Conservation (phyloP, 1,140 invertebrate genomes). For the Nephila pilipes region DNA sequence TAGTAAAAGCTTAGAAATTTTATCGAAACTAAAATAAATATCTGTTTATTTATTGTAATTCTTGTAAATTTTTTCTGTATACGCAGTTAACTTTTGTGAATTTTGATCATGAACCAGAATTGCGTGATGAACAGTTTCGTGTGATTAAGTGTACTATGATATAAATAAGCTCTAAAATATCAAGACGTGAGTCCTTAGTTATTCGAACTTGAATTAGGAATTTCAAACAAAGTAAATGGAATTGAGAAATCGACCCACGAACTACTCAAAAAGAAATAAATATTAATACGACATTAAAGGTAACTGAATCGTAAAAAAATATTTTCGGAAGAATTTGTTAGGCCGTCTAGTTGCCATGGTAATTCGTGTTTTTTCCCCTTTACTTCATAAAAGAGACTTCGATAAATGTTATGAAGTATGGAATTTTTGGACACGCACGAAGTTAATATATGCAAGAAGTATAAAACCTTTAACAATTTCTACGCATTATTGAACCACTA, state of each 20-base stretch:
- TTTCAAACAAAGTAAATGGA: background rate
- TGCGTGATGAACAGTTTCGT: too few species aligned
- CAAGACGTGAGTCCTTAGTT: too few species aligned
- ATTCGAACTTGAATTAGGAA: too few species aligned
- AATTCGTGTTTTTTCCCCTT: background rate
- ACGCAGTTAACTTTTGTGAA: too few species aligned
- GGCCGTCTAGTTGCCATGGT: background rate
- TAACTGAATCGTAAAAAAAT: background rate
- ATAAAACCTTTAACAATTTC: background rate
- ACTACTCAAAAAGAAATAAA: background rate
- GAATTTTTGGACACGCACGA: background rate
- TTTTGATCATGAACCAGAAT: too few species aligned
- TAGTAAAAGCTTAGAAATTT: too few species aligned
- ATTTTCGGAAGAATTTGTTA: slow-evolving; percentile 9
- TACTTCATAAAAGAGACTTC: background rate
- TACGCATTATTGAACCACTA: background rate
- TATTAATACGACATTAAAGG: background rate
- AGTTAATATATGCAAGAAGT: background rate
- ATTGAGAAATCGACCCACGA: background rate
- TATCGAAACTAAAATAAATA: too few species aligned
- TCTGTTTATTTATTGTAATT: too few species aligned
- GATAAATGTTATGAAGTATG: background rate
- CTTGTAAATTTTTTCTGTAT: too few species aligned
- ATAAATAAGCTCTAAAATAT: too few species aligned
- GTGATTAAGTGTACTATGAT: too few species aligned